Evolutionary conservation across 2,113 vertebrate genomes (phyloP).

Genomic region (Eudyptes chrysolophus): DNA sequence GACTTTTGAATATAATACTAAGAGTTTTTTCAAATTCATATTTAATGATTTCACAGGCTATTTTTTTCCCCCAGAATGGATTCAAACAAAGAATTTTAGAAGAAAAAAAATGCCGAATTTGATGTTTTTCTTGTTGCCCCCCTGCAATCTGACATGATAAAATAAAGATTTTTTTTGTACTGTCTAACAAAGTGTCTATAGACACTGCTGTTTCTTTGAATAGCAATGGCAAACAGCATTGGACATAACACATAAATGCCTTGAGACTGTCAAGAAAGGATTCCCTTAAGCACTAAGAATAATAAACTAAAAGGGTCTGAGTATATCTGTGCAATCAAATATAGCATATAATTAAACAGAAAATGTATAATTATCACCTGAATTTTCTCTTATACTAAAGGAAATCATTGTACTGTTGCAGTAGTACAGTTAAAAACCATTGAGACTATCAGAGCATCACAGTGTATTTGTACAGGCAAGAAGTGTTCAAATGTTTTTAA

Average conservation of each 20-base stretch:
- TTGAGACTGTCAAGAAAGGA: not conserved
- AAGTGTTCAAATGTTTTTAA: conserved; percentile 37
- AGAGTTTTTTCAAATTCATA: not conserved
- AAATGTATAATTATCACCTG: not conserved
- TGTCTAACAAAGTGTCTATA: not conserved
- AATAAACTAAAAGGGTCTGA: not conserved
- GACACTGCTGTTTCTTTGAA: not conserved
- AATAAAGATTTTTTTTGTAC: not conserved
- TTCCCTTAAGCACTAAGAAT: not conserved
- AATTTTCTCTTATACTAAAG: not conserved
- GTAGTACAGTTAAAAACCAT: not conserved
- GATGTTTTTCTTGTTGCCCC: not conserved
- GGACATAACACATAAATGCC: not conserved
- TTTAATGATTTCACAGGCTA: not conserved
- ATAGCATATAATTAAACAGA: conserved; percentile 24
- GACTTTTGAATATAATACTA: not conserved
- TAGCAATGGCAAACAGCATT: not conserved
- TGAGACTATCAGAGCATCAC: not conserved
- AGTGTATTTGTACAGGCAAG: not conserved
- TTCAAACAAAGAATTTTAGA: not conserved
- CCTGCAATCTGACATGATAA: not conserved
- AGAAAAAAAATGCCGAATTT: not conserved
- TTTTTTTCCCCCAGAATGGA: not conserved
- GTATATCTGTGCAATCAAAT: not conserved
- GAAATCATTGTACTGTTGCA: not conserved